Evolutionary conservation across 2,797 vertebrate species (phyloP), one percentile per base, ranked within the genome.

Genomic region (Sandelia bainsii): DNA sequence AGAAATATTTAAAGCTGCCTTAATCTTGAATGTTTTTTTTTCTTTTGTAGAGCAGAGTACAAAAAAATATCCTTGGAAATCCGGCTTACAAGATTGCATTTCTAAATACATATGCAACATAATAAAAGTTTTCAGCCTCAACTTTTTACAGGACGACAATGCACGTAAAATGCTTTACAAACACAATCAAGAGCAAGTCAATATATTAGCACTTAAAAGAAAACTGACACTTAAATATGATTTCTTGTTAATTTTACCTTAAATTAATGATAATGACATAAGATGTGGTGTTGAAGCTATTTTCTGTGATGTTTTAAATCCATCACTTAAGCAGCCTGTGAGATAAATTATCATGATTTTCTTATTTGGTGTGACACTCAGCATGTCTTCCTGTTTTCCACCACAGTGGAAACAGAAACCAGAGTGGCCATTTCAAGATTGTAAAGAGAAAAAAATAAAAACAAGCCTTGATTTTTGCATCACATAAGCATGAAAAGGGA

Each of bases 351-450:
- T 46, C 61, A 22, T 16, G 9, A 52, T 56, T 52, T 45, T 29
- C 39, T 71, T 59, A 37, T 48, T 34, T 52, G 6, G 52, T 51
- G 49, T 65, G 57, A 59, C 68, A 59, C 20, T 46, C 45, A n/a
- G 59, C 23, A 32, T 29, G 27, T 29, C 6, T 29, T 4, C 27
- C 3, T 10, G 59, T 42, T 67, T 53, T 77, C 56, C 42, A 51
- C 57, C 46, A 49, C 13, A 32, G 68, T 42, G 69, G 75, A 52
- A 58, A 64, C 39, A 59, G 39, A 70, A 59, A 63, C 14, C 54
- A 59, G 48, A 78, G 22, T 65, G 69, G 59, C 63, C 48, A 69
- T 69, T 73, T 70, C 17, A 72, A 63, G 74, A 64, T 68, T 75
- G 73, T 66, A 68, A 64, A 65, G 27, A 27, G 27, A 39, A 3